Conservation (phyloP, 1,140 invertebrate genomes). For the Pentalonia nigronervosa region DNA sequence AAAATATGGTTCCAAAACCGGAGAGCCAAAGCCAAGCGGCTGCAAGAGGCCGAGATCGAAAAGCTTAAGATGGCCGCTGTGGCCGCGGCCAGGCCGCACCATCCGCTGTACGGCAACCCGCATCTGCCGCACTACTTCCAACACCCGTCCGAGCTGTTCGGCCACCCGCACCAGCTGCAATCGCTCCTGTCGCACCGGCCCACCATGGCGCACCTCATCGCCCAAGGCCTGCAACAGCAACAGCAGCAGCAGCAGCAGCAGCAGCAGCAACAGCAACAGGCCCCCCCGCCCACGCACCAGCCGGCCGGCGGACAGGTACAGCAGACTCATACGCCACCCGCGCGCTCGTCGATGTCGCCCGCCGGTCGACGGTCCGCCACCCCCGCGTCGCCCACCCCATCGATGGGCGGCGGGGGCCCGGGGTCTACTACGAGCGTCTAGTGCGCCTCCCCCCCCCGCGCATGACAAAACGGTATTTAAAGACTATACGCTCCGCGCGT, state of each 20-base stretch:
- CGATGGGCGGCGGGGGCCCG: conserved; percentile 48
- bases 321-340: conserved; percentile 56
- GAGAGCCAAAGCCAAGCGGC: conserved; percentile 90
- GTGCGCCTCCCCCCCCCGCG: background rate
- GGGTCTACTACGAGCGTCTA: conserved; percentile 49
- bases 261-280: conserved; percentile 59
- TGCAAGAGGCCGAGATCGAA: conserved; percentile 94
- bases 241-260: conserved; percentile 60
- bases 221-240: conserved; percentile 58
- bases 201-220: conserved; percentile 60
- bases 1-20: conserved; percentile 99
- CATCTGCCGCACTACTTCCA: conserved; percentile 63
- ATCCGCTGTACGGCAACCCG: conserved; percentile 66
- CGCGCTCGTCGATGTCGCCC: conserved; percentile 43
- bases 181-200: conserved; percentile 61
- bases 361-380: conserved; percentile 20
- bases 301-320: conserved; percentile 48
- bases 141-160: conserved; percentile 60
- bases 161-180: conserved; percentile 60
- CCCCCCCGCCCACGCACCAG: conserved; percentile 60
- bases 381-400: conserved; percentile 33
- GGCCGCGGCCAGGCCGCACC: conserved; percentile 70
- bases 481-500: conserved; percentile 19
- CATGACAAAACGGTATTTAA: background rate
- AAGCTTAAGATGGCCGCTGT: conserved; percentile 81